Evolutionary conservation across 2,797 vertebrate species (phyloP), one percentile per base, ranked within the genome.

Genomic region (Clarias pachynema): DNA sequence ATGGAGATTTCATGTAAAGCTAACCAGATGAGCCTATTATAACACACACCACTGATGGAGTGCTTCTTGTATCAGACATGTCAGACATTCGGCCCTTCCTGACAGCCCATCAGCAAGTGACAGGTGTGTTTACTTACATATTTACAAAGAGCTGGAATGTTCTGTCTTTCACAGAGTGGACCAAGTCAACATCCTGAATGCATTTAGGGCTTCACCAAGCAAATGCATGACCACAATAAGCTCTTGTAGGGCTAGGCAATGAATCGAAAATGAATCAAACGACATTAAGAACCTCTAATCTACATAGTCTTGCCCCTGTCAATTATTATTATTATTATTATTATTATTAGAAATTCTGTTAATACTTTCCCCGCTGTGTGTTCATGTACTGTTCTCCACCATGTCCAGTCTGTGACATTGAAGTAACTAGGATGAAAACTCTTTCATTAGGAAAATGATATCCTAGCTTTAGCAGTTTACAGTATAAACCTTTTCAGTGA

Each of bases 61-160:
- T 26, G 26, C 26, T 53, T 74, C 69, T 66, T 57, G 18, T 59
- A 68, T 20, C 53, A 18, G 40, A 70, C 56, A 78, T 44, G 57
- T 49, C 34, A 68, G 53, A 69, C 53, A 69, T 68, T 73, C 34
- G 59, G 14, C 24, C 62, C 62, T 65, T 12, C 37, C 73, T 68
- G 22, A 69, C 81, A 83, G 31, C 37, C 75, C 57, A 79, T 68
- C 37, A 63, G 63, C 56, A 40, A 72, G 40, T 68, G 80, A 82
- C 79, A 82, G 84, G 79, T 81, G 79, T 77, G 85, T 86, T 82
- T 86, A 82, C 63, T 53, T 70, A 63, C 4, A 85, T 74, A 57
- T 85, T 37, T 73, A 65, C 59, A 81, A 37, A 81, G 59, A 73
- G 65, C 75, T 70, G 49, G 62, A 14, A 63, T 74, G 63, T 34